phyloP scores from a whole-genome alignment of 1,140 invertebrate genomes.

The Dryas iulia region DNA sequence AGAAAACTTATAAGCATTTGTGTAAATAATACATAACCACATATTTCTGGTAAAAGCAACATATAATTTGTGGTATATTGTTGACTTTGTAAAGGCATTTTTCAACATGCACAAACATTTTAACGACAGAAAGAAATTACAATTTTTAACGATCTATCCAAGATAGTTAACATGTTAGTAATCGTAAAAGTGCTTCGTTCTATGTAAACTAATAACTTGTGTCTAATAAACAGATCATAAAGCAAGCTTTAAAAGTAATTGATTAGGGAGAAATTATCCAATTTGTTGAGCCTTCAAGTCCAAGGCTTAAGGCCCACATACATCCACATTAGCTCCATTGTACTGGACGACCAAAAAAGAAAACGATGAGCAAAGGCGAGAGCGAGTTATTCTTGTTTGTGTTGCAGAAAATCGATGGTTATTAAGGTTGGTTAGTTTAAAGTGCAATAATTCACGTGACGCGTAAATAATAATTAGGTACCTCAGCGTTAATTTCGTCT shows the following conservation, averaged over 20 bases:
- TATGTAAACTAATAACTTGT: conserved; percentile 5
- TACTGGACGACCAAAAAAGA: conserved; percentile 1
- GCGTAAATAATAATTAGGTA: neutral
- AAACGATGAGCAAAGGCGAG: neutral
- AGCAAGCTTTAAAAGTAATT: conserved; percentile 9
- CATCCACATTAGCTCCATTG: conserved; percentile 4
- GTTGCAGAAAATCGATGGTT: conserved; percentile 4
- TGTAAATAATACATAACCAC: neutral
- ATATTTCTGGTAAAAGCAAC: neutral
- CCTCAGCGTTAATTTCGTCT: neutral
- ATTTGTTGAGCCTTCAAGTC: conserved; percentile 4
- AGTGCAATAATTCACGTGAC: conserved; percentile 6
- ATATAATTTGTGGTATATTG: neutral
- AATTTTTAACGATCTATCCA: conserved; percentile 1
- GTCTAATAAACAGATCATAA: conserved; percentile 9
- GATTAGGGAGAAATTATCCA: conserved; percentile 7
- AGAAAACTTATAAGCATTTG: conserved; percentile 16
- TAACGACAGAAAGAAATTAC: neutral
- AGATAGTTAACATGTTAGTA: conserved; percentile 2
- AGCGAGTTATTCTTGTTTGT: conserved; percentile 11
- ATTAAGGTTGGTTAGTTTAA: conserved; percentile 8
- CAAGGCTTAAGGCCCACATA: conserved; percentile 6
- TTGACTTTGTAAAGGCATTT: neutral
- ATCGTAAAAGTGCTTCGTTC: conserved; percentile 7
- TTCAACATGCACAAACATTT: neutral